These are phyloP conservation scores for Passer montanus DNA, from an alignment of 2,113 vertebrate species.

Conservation along the genomic window DNA sequence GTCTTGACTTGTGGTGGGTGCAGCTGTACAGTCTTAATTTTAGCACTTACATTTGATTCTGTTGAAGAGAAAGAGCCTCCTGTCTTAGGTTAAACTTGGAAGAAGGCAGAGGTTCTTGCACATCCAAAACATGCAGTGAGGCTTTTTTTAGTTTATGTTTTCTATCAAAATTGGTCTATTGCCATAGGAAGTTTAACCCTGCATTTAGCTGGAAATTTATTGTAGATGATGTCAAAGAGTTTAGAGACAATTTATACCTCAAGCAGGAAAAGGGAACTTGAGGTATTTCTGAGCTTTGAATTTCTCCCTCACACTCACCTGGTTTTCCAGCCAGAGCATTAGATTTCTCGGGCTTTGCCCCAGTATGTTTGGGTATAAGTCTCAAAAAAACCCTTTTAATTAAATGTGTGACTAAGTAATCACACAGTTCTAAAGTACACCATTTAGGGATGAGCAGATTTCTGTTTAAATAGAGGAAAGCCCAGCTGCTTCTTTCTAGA, in stretches of 20 bases:
- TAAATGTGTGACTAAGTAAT: background rate
- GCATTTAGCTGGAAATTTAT: background rate
- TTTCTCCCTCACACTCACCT: background rate
- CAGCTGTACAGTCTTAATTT: background rate
- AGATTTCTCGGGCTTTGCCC: background rate
- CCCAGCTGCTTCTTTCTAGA: background rate
- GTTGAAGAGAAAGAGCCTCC: background rate
- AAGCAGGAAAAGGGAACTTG: background rate
- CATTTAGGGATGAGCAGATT: background rate
- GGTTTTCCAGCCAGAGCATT: background rate
- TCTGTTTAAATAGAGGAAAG: background rate
- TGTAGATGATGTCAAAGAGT: background rate
- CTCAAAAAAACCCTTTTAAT: background rate
- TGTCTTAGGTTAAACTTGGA: background rate
- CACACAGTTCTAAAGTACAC: background rate
- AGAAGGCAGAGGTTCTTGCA: background rate
- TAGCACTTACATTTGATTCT: background rate
- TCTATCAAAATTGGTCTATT: background rate
- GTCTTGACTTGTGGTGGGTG: background rate
- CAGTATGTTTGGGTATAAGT: background rate
- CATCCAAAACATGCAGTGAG: background rate
- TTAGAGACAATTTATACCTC: background rate
- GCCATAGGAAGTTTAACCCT: background rate
- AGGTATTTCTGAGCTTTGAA: background rate
- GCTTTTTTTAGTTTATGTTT: background rate